These are phyloP conservation scores for Frieseomelitta varia DNA, from an alignment of 1,140 invertebrate species.

Conservation along the genomic window DNA sequence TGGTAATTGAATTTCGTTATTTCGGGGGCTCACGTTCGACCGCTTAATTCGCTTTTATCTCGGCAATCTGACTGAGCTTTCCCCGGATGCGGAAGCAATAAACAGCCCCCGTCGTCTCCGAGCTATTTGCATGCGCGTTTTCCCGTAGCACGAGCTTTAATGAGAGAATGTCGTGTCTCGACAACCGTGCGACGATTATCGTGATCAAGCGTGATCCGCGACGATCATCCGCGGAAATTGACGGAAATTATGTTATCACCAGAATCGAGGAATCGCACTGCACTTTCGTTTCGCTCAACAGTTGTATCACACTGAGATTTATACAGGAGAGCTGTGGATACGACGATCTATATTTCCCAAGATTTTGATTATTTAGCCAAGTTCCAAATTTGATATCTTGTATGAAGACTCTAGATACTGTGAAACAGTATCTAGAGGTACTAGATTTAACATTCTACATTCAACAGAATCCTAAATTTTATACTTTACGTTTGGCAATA, in stretches of 20 bases:
- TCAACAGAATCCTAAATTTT: neutral
- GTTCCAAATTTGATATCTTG: too few species aligned
- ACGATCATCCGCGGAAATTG: neutral
- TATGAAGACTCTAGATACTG: too few species aligned
- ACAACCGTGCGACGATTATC: constrained; percentile 7
- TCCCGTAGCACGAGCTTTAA: neutral
- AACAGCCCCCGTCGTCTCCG: neutral
- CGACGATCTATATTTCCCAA: too few species aligned
- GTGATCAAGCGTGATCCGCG: too few species aligned
- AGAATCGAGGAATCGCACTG: neutral
- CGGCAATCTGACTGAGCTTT: neutral
- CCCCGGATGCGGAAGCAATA: constrained; percentile 30
- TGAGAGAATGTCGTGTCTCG: constrained; percentile 19
- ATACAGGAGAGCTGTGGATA: neutral
- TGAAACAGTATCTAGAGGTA: too few species aligned
- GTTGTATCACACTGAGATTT: neutral
- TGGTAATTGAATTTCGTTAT: constrained; percentile 14
- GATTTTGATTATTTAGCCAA: too few species aligned
- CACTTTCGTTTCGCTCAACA: neutral
- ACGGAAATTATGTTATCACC: neutral
- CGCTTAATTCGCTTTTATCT: constrained; percentile 11
- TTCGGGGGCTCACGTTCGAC: constrained; percentile 12
- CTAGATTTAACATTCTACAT: too few species aligned
- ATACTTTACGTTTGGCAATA: neutral
- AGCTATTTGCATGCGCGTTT: constrained; percentile 10